Conservation (phyloP, 2,888 invertebrate species). For the Apodemia zela region DNA sequence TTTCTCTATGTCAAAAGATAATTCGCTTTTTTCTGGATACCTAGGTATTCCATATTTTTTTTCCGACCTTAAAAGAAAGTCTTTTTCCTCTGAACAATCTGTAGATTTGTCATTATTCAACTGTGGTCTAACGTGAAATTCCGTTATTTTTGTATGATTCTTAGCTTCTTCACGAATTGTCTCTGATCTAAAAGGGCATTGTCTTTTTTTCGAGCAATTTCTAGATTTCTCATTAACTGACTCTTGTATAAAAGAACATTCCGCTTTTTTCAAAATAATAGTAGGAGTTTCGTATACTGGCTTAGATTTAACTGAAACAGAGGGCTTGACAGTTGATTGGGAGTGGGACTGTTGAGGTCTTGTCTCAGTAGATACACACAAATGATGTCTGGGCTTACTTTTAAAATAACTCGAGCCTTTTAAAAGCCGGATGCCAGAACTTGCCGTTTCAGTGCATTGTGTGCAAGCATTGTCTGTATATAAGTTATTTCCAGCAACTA, state of each 20-base stretch:
- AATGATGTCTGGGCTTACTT: not conserved
- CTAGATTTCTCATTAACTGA: not conserved
- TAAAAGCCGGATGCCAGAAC: slow-evolving; percentile 32
- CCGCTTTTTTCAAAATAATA: not conserved
- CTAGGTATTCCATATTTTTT: not conserved
- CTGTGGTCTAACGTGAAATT: not conserved
- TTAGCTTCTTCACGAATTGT: not conserved
- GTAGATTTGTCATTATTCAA: not conserved
- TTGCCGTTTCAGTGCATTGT: slow-evolving; percentile 27
- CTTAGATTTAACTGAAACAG: not conserved
- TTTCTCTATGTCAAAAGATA: not conserved
- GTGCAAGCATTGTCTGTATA: slow-evolving; percentile 49
- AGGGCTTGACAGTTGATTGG: not conserved
- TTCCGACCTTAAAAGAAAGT: not conserved
- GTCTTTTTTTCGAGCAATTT: not conserved
- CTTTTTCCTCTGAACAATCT: not conserved
- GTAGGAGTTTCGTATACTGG: not conserved
- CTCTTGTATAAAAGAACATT: not conserved
- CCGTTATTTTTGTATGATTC: not conserved
- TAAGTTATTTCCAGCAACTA: slow-evolving; percentile 21
- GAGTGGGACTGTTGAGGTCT: not conserved
- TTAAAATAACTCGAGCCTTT: not conserved
- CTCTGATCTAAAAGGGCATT: not conserved
- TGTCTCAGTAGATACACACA: not conserved
- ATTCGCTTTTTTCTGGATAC: not conserved